Conservation (phyloP, 2,113 vertebrate species). For the Caranx ignobilis region DNA sequence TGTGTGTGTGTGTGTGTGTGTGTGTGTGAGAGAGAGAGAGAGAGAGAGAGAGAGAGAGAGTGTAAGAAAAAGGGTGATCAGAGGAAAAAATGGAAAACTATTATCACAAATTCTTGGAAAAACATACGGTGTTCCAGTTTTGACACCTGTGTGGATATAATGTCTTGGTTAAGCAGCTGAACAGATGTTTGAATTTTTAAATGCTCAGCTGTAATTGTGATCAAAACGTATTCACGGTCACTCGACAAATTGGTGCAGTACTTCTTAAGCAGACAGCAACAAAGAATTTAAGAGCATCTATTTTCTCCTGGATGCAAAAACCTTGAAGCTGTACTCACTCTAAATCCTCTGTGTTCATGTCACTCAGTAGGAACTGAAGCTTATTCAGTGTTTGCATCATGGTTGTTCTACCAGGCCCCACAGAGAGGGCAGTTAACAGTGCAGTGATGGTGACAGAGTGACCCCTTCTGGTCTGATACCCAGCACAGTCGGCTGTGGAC, state of each 20-base stretch:
- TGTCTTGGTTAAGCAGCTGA: constrained; percentile 21
- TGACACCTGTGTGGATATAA: constrained; percentile 29
- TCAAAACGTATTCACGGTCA: neutral
- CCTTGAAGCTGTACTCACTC: neutral
- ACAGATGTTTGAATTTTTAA: constrained; percentile 46
- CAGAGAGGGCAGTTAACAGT: constrained; percentile 28
- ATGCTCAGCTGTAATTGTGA: constrained; percentile 42
- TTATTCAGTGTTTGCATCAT: neutral
- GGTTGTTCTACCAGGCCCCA: constrained; percentile 21
- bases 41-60: neutral
- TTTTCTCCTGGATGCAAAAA: constrained; percentile 1
- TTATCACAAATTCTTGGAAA: constrained; percentile 45
- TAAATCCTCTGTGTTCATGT: neutral
- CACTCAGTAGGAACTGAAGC: constrained; percentile 4
- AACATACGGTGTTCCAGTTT: constrained; percentile 37
- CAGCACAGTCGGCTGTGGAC: constrained; percentile 25
- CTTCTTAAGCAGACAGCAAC: neutral
- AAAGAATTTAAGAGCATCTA: neutral
- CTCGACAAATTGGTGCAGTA: constrained; percentile 6
- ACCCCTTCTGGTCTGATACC: constrained; percentile 82
- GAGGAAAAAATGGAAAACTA: constrained; percentile 40
- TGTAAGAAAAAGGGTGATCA: constrained; percentile 9
- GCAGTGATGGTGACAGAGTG: constrained; percentile 74
- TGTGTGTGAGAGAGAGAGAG: neutral
- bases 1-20: neutral